These are phyloP conservation scores for Serripes groenlandicus DNA, from an alignment of 2,888 invertebrate genomes.

Conservation along the genomic window DNA sequence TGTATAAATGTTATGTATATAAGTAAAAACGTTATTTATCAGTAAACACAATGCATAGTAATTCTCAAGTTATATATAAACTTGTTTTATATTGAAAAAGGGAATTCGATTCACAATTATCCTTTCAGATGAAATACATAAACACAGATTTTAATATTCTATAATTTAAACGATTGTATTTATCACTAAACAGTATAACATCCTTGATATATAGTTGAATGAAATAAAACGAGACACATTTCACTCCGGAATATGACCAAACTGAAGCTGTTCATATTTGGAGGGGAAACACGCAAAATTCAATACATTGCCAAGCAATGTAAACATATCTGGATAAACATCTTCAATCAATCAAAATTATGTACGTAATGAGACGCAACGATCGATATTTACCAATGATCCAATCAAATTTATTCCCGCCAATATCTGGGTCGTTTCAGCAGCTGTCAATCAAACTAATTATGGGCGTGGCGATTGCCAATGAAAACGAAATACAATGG, in stretches of 20 bases:
- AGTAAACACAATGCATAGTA: too few relatives aligned
- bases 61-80: too few relatives aligned
- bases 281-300: constrained; percentile 7
- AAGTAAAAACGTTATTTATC: too few relatives aligned
- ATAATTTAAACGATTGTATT: not conserved
- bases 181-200: not conserved
- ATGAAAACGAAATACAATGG: not conserved
- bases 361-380: constrained; percentile 14
- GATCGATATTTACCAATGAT: constrained; percentile 11
- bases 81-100: too few relatives aligned
- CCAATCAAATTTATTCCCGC: constrained; percentile 14
- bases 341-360: constrained; percentile 20
- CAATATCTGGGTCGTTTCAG: constrained; percentile 16
- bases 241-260: not conserved
- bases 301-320: not conserved
- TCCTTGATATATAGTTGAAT: not conserved
- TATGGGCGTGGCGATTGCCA: constrained; percentile 6
- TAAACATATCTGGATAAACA: constrained; percentile 8
- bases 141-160: not conserved
- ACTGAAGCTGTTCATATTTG: constrained; percentile 1
- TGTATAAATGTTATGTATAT: too few relatives aligned
- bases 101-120: too few relatives aligned
- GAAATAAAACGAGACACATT: not conserved
- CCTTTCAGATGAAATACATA: too few relatives aligned
- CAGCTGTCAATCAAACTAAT: constrained; percentile 23